Evolutionary conservation across 2,888 invertebrate genomes (phyloP).

Genomic region (Pelosia muscerda): DNA sequence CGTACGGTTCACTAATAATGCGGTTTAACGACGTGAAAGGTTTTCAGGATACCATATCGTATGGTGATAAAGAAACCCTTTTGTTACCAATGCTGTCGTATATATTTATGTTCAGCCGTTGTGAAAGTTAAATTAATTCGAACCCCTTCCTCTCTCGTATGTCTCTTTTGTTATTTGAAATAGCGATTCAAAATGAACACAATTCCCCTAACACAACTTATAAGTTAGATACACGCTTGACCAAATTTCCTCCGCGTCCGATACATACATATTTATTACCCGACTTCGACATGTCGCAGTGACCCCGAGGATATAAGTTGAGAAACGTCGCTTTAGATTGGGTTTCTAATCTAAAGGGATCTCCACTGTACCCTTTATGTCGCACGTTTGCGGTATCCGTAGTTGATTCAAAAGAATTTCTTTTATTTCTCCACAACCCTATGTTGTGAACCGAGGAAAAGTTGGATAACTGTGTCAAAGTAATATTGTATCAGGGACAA

Average conservation of each 20-base stretch:
- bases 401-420: constrained; percentile 51
- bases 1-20: constrained; percentile 53
- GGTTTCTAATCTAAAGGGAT: constrained; percentile 63
- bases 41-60: constrained; percentile 48
- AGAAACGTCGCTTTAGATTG: constrained; percentile 58
- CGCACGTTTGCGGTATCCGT: constrained; percentile 52
- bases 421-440: constrained; percentile 45
- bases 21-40: constrained; percentile 50
- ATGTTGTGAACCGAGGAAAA: constrained; percentile 27
- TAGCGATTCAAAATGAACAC: constrained; percentile 24
- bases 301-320: constrained; percentile 53
- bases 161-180: constrained; percentile 21
- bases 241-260: constrained; percentile 36
- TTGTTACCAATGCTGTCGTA: constrained; percentile 36
- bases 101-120: constrained; percentile 41
- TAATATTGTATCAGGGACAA: constrained; percentile 37
- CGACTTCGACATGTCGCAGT: constrained; percentile 44
- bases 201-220: constrained; percentile 21
- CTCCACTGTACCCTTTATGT: constrained; percentile 55
- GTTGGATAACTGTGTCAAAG: constrained; percentile 43
- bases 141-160: neutral
- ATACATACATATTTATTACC: constrained; percentile 49
- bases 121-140: constrained; percentile 38
- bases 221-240: constrained; percentile 30
- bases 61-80: constrained; percentile 47